phyloP scores from a whole-genome alignment of 2,113 vertebrate species.

The Strix aluco region DNA sequence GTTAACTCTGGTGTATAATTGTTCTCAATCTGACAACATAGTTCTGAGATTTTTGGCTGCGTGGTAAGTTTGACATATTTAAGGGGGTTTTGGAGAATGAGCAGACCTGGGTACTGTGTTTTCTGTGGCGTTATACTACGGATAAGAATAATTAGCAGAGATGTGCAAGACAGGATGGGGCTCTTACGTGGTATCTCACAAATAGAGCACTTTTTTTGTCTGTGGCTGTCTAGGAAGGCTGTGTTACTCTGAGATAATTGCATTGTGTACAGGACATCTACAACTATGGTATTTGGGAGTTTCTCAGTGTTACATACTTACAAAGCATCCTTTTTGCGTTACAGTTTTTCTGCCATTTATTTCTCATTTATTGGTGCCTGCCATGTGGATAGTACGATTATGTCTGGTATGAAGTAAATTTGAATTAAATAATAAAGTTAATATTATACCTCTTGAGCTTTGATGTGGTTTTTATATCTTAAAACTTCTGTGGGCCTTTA shows the following conservation, averaged over 20 bases:
- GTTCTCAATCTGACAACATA: accelerated
- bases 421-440: not conserved
- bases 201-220: not conserved
- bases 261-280: not conserved
- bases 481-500: not conserved
- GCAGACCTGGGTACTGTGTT: not conserved
- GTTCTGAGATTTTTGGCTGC: not conserved
- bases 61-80: not conserved
- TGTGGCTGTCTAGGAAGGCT: not conserved
- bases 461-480: not conserved
- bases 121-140: not conserved
- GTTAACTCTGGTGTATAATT: not conserved
- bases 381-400: accelerated
- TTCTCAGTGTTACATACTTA: not conserved
- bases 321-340: not conserved
- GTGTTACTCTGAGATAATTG: not conserved
- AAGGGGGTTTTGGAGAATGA: not conserved
- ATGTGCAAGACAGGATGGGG: not conserved
- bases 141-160: not conserved
- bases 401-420: not conserved
- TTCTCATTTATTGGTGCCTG: not conserved
- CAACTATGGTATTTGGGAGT: not conserved
- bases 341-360: not conserved
- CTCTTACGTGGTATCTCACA: not conserved
- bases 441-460: not conserved